phyloP scores from a whole-genome alignment of 2,888 invertebrate genomes.

The Dryadula phaetusa region DNA sequence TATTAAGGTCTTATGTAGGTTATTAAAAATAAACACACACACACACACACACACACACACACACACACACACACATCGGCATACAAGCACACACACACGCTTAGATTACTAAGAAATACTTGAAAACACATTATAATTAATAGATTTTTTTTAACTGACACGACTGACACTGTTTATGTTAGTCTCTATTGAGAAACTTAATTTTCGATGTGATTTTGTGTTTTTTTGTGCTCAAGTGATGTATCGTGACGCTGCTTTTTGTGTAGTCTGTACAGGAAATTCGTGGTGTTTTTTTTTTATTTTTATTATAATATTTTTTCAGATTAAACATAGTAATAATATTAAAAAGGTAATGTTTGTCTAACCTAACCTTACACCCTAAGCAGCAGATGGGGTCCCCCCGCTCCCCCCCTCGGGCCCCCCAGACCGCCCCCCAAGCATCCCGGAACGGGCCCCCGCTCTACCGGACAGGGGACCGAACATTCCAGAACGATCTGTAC shows the following conservation, averaged over 20 bases:
- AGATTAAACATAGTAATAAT: background rate
- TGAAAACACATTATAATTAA: background rate
- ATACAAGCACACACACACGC: too few relatives aligned
- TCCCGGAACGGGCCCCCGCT: slow-evolving; percentile 56
- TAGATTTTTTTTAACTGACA: background rate
- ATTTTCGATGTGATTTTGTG: too few relatives aligned
- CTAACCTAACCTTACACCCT: slow-evolving; percentile 21
- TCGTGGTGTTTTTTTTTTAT: background rate
- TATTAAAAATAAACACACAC: too few relatives aligned
- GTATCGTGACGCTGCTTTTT: background rate
- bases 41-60: too few relatives aligned
- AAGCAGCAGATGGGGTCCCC: slow-evolving; percentile 58
- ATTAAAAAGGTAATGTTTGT: too few relatives aligned
- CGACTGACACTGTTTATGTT: background rate
- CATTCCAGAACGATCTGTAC: slow-evolving; percentile 54
- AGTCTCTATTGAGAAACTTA: too few relatives aligned
- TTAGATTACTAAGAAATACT: too few relatives aligned
- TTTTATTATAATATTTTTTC: background rate
- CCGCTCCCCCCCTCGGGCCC: slow-evolving; percentile 67
- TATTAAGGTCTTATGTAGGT: too few relatives aligned
- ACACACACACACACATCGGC: too few relatives aligned
- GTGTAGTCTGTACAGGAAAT: background rate
- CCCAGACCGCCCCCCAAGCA: slow-evolving; percentile 56
- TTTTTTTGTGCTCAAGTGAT: background rate
- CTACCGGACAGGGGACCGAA: slow-evolving; percentile 60